phyloP scores from a whole-genome alignment of 2,888 invertebrate genomes.

The Hirtodrosophila alboralis region DNA sequence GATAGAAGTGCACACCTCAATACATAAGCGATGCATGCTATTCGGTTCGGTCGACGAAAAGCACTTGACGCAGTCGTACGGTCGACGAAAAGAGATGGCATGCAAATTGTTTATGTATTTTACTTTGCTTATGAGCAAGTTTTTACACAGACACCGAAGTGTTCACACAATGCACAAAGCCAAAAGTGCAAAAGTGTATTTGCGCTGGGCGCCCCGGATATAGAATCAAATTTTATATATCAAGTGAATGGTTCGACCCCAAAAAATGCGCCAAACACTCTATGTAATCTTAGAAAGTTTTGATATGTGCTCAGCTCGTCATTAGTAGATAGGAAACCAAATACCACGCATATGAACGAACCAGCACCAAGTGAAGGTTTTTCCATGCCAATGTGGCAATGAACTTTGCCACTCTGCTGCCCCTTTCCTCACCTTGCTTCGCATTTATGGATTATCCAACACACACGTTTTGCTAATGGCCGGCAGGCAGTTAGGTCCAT shows the following conservation, averaged over 20 bases:
- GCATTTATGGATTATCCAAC: constrained; percentile 20
- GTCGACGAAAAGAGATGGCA: no score
- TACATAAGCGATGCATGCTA: no score
- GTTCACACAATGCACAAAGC: no score
- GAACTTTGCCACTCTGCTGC: constrained; percentile 48
- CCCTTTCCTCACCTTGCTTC: background rate
- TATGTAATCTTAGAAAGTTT: constrained; percentile 41
- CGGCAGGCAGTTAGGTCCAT: constrained; percentile 36
- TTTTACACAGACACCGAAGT: no score
- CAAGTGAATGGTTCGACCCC: constrained; percentile 32
- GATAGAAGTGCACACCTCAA: no score
- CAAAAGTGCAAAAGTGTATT: no score
- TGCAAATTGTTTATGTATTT: no score
- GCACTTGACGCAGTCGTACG: no score
- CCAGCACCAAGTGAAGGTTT: constrained; percentile 32
- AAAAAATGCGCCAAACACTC: constrained; percentile 1
- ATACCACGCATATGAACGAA: constrained; percentile 10
- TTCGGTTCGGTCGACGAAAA: no score
- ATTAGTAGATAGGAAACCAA: constrained; percentile 33
- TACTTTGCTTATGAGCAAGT: no score
- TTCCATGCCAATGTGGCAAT: constrained; percentile 49
- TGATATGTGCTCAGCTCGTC: constrained; percentile 6
- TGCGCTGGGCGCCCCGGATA: background rate
- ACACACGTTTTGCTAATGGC: constrained; percentile 48
- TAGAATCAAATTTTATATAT: constrained; percentile 21